Evolutionary conservation across 1,140 invertebrate genomes (phyloP).

Genomic region (Mycetomoellerius zeteki): DNA sequence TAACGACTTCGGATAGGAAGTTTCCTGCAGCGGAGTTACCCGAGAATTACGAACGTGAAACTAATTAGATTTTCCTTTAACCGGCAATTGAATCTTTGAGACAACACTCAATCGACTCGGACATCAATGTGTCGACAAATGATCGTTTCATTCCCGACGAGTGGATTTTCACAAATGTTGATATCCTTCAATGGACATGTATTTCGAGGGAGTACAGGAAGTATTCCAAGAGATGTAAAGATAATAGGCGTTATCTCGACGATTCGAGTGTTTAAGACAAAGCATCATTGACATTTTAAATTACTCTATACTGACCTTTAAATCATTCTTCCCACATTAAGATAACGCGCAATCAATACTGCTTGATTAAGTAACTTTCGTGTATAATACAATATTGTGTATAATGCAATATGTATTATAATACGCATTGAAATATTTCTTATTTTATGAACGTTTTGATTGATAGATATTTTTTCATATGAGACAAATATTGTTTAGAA

Average conservation of each 20-base stretch:
- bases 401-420: not conserved
- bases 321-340: not conserved
- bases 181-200: not conserved
- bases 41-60: not conserved
- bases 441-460: not conserved
- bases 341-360: not conserved
- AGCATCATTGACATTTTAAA: not conserved
- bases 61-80: conserved; percentile 13
- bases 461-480: not conserved
- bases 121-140: not conserved
- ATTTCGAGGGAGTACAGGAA: not conserved
- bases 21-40: not conserved
- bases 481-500: not conserved
- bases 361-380: not conserved
- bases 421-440: not conserved
- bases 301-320: conserved; percentile 7
- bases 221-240: not conserved
- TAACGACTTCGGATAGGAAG: not conserved
- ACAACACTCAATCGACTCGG: not conserved
- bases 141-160: not conserved
- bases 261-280: not conserved
- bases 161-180: not conserved
- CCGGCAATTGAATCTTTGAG: not conserved
- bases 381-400: not conserved
- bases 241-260: not conserved